Evolutionary conservation across 2,888 invertebrate species (phyloP).

Genomic region (Elysia crispata): DNA sequence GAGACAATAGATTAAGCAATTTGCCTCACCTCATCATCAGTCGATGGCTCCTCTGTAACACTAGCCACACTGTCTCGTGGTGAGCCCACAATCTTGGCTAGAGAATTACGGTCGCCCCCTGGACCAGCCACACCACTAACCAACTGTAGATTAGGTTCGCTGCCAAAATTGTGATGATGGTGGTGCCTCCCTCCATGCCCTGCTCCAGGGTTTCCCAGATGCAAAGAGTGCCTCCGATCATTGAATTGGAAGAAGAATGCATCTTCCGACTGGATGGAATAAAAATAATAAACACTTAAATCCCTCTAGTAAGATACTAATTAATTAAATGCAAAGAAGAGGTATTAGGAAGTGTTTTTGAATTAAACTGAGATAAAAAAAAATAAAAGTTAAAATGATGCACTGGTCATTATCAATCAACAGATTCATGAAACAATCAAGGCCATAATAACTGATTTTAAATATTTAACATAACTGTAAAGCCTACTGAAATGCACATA

Average conservation of each 20-base stretch:
- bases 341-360: no score
- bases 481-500: no score
- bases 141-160: slow-evolving; percentile 68
- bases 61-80: slow-evolving; percentile 68
- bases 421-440: no score
- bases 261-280: slow-evolving; percentile 64
- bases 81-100: slow-evolving; percentile 57
- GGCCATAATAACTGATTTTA: no score
- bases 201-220: slow-evolving; percentile 51
- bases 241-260: slow-evolving; percentile 69
- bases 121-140: slow-evolving; percentile 46
- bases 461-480: no score
- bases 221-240: slow-evolving; percentile 66
- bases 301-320: no score
- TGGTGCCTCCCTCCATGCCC: not conserved
- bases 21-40: slow-evolving; percentile 59
- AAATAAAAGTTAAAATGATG: no score
- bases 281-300: no score
- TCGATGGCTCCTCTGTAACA: slow-evolving; percentile 64
- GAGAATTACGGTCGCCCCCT: slow-evolving; percentile 44
- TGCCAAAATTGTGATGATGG: slow-evolving; percentile 60
- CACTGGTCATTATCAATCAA: no score
- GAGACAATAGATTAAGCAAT: no score
- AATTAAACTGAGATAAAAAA: no score
- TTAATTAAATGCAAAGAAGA: no score